A percentile compares a stretch with the other conserved stretches of the same genome.
Evolutionary conservation across 1,140 invertebrate genomes (phyloP).

Genomic region (Grapholita molesta): DNA sequence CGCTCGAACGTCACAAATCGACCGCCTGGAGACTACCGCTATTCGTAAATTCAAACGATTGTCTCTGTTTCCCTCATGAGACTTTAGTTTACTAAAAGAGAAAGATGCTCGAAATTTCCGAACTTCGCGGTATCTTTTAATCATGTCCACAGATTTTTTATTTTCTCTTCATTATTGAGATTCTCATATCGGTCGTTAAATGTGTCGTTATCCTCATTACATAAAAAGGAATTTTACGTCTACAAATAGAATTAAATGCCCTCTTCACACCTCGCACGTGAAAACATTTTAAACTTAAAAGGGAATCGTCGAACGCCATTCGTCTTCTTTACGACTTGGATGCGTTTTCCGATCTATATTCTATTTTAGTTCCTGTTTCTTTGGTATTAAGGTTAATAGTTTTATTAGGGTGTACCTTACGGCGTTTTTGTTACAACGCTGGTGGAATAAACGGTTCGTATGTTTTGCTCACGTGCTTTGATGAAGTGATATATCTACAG

Average conservation of each 20-base stretch:
- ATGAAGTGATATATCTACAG: background rate
- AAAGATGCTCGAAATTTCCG: no score
- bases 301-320: background rate
- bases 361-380: background rate
- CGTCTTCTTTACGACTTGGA: slow-evolving; percentile 2
- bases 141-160: no score
- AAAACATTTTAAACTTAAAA: slow-evolving; percentile 3
- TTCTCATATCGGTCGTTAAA: background rate
- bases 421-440: background rate
- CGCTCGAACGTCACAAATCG: no score
- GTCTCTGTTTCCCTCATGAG: no score
- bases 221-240: background rate
- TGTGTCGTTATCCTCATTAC: background rate
- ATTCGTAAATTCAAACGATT: no score
- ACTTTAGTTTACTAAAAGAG: no score
- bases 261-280: background rate
- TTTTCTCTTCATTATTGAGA: no score
- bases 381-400: background rate
- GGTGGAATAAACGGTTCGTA: background rate
- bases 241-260: background rate
- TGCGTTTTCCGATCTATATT: background rate
- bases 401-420: background rate
- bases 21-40: no score
- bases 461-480: background rate
- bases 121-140: no score